Conservation (phyloP, 2,888 invertebrate species). For the Drosophila cognata region DNA sequence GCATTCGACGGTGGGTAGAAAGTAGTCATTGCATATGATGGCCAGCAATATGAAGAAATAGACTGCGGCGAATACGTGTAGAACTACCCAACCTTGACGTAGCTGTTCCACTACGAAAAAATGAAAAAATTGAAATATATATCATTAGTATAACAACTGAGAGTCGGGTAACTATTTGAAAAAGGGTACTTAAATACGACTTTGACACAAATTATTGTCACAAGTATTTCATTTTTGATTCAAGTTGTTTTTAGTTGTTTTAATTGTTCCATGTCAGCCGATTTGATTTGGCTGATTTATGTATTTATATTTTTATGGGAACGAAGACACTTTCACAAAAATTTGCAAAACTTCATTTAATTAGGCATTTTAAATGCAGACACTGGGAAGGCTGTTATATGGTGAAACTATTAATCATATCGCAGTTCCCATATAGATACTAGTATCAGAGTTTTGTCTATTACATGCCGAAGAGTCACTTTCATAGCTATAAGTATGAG, state of each 20-base stretch:
- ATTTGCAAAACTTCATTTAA: not conserved
- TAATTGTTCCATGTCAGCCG: not conserved
- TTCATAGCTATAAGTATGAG: conserved; percentile 17
- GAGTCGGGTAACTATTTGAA: not conserved
- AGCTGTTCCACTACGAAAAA: conserved; percentile 86
- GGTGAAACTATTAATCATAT: not conserved
- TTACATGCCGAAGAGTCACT: conserved; percentile 20
- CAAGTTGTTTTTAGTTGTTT: not conserved
- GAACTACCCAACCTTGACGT: conserved; percentile 90
- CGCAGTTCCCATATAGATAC: not conserved
- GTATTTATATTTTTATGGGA: not conserved
- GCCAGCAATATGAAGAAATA: conserved; percentile 95
- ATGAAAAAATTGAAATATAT: not conserved
- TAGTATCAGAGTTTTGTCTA: conserved; percentile 24
- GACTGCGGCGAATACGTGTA: conserved; percentile 91
- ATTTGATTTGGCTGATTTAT: no score
- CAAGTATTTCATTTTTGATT: not conserved
- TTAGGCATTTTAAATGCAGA: not conserved
- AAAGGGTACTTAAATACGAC: not conserved
- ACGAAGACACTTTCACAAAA: not conserved
- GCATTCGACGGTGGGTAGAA: conserved; percentile 94
- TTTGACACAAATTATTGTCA: not conserved
- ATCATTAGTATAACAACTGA: not conserved
- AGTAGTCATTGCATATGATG: conserved; percentile 95
- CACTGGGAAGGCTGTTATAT: not conserved